Evolutionary conservation across 92 coral and sea anemone species (phyloP).

Genomic region (Epizoanthus scotinus): DNA sequence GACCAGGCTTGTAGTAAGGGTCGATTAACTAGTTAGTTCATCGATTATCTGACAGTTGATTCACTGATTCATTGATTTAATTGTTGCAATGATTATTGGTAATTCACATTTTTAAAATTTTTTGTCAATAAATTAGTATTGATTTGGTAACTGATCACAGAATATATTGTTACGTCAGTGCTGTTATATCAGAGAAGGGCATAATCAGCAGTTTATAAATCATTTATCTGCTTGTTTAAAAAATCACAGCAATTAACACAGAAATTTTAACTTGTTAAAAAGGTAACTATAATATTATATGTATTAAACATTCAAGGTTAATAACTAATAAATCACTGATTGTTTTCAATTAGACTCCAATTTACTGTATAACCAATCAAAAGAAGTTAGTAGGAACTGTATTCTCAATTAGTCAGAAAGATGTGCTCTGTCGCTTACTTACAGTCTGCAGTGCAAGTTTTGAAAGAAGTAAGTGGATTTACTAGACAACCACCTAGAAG

Average conservation of each 20-base stretch:
- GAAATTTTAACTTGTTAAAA: neutral
- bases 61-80: slow-evolving; percentile 22
- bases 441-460: slow-evolving; percentile 95
- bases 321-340: neutral
- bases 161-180: neutral
- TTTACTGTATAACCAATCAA: neutral
- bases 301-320: neutral
- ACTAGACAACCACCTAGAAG: slow-evolving; percentile 89
- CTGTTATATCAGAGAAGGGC: neutral
- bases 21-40: neutral
- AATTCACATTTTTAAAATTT: neutral
- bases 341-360: neutral
- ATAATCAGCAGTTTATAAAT: neutral
- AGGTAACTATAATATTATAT: too few species aligned
- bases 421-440: slow-evolving; percentile 52
- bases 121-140: too few species aligned
- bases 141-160: too few species aligned
- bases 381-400: neutral
- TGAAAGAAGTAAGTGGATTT: slow-evolving; percentile 92
- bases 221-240: neutral
- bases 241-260: neutral
- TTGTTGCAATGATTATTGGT: neutral
- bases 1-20: neutral
- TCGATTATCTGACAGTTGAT: slow-evolving; percentile 18
- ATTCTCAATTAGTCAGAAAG: neutral